Conservation (phyloP, 1,140 invertebrate species). For the Drosophila nigromelanica region DNA sequence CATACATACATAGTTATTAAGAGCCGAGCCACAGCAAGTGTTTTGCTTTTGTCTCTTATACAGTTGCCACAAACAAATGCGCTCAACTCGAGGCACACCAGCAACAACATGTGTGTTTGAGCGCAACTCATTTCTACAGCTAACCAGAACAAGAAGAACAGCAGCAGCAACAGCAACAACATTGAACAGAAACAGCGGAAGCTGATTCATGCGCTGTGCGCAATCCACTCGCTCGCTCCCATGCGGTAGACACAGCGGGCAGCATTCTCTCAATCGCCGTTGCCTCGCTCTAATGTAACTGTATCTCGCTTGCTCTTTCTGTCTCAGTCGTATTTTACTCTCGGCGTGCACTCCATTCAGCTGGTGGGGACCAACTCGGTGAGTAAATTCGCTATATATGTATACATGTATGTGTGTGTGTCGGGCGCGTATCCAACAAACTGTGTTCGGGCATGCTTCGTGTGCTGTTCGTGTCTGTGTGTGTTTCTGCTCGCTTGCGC, state of each 20-base stretch:
- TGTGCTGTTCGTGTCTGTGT: constrained; percentile 5
- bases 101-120: constrained; percentile 55
- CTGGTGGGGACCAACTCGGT: constrained; percentile 44
- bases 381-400: constrained; percentile 40
- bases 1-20: constrained; percentile 13
- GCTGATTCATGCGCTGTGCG: constrained; percentile 67
- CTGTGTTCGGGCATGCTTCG: constrained; percentile 31
- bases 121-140: constrained; percentile 36
- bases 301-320: constrained; percentile 5
- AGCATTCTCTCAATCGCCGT: constrained; percentile 20
- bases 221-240: constrained; percentile 39
- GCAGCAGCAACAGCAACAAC: constrained; percentile 34
- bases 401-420: constrained; percentile 10
- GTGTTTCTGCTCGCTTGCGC: constrained; percentile 1
- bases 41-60: constrained; percentile 18
- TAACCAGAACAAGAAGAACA: constrained; percentile 33
- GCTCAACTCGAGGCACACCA: constrained; percentile 34
- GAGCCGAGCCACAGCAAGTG: constrained; percentile 20
- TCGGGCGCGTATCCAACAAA: constrained; percentile 43
- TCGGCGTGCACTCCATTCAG: constrained; percentile 36
- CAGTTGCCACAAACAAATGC: constrained; percentile 14
- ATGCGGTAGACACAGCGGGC: constrained; percentile 1
- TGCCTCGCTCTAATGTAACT: constrained; percentile 35
- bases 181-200: constrained; percentile 60
- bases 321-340: constrained; percentile 10